These are phyloP conservation scores for Temnothorax unifasciatus DNA, from an alignment of 2,888 invertebrate genomes.

Conservation along the genomic window DNA sequence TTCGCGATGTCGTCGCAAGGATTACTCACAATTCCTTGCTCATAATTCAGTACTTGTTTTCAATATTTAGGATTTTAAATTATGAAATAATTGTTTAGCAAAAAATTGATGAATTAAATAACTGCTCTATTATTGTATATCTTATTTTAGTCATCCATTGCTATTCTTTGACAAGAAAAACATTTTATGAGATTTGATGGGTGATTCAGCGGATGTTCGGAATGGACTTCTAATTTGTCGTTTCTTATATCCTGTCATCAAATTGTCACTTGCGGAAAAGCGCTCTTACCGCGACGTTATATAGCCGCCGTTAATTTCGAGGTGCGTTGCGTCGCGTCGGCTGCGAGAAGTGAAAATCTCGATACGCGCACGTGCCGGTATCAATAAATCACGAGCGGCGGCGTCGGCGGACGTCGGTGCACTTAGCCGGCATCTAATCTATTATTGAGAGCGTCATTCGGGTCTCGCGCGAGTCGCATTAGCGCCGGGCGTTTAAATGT, in stretches of 20 bases:
- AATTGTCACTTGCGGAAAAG: conserved; percentile 44
- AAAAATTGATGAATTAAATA: neutral
- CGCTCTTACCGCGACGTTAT: conserved; percentile 34
- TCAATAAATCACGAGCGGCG: conserved; percentile 82
- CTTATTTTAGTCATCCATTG: neutral
- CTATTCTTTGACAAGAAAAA: neutral
- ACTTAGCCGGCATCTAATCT: conserved; percentile 84
- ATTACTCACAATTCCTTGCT: neutral
- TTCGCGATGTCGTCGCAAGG: neutral
- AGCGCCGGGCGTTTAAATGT: conserved; percentile 77
- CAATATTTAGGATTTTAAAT: neutral
- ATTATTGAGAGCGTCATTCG: conserved; percentile 84
- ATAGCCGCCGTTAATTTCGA: conserved; percentile 55
- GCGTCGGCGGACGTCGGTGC: conserved; percentile 74
- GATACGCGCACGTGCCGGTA: conserved; percentile 80
- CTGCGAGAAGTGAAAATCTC: conserved; percentile 79
- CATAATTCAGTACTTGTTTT: neutral
- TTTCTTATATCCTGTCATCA: neutral
- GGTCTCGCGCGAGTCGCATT: conserved; percentile 76
- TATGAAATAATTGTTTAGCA: neutral
- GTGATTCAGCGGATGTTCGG: conserved; percentile 23
- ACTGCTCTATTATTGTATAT: neutral
- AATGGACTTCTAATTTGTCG: conserved; percentile 9
- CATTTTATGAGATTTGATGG: neutral
- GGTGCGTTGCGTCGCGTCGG: conserved; percentile 7